These are phyloP conservation scores for Lacerta viridis DNA, from an alignment of 2,797 vertebrate species.

Conservation along the genomic window DNA sequence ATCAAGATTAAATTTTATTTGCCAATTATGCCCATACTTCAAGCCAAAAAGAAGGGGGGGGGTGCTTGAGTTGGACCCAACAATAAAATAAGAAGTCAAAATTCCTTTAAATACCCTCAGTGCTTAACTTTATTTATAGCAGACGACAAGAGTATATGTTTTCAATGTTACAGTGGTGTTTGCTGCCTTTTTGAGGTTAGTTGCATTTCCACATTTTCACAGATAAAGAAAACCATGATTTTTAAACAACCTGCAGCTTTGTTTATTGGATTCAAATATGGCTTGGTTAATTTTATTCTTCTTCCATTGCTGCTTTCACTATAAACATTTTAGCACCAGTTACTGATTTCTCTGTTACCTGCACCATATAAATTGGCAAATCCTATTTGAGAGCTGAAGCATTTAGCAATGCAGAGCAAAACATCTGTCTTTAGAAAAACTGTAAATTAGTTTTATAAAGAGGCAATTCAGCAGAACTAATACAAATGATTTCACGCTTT, in stretches of 20 bases:
- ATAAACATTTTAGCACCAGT: slow-evolving; percentile 56
- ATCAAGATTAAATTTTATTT: slow-evolving; percentile 32
- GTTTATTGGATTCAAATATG: slow-evolving; percentile 41
- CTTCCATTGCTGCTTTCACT: slow-evolving; percentile 43
- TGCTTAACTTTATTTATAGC: slow-evolving; percentile 22
- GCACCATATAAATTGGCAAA: slow-evolving; percentile 63
- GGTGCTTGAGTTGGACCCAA: background rate
- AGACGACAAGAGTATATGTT: slow-evolving; percentile 27
- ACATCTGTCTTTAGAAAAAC: slow-evolving; percentile 71
- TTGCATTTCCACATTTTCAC: slow-evolving; percentile 37
- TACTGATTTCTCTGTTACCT: slow-evolving; percentile 64
- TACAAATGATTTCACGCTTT: slow-evolving; percentile 64
- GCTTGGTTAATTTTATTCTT: background rate
- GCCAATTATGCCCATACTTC: background rate
- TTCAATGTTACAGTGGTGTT: slow-evolving; percentile 39
- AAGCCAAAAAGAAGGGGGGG: background rate
- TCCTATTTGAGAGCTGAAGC: slow-evolving; percentile 54
- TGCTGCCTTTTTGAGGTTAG: slow-evolving; percentile 39
- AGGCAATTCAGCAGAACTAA: slow-evolving; percentile 63
- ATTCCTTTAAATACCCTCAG: slow-evolving; percentile 9
- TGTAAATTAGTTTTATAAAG: slow-evolving; percentile 68
- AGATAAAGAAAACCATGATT: slow-evolving; percentile 12
- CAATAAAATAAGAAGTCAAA: slow-evolving; percentile 21
- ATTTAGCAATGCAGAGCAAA: slow-evolving; percentile 52
- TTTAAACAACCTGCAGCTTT: slow-evolving; percentile 18